Evolutionary conservation across 2,888 invertebrate genomes (phyloP).

Genomic region (Melanotus villosus): DNA sequence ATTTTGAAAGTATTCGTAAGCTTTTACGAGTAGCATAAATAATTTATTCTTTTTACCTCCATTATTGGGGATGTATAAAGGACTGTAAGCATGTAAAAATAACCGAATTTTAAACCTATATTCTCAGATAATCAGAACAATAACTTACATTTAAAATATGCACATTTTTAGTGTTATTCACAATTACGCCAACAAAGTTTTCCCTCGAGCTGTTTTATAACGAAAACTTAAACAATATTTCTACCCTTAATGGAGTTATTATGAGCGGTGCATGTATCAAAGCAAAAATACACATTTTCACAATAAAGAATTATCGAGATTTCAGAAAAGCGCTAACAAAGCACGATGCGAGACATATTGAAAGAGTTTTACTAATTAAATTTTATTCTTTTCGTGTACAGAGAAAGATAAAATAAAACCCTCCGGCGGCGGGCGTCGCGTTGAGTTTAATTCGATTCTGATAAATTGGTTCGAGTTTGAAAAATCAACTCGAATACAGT

Average conservation of each 20-base stretch:
- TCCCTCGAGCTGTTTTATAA: slow-evolving; percentile 3
- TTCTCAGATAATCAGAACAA: no score
- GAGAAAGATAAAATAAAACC: no score
- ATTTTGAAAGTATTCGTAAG: no score
- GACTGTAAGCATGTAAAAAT: no score
- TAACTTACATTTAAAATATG: neutral
- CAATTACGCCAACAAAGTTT: neutral
- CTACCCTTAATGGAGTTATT: slow-evolving; percentile 14
- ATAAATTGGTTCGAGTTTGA: neutral
- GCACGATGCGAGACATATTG: neutral
- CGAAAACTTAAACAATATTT: slow-evolving; percentile 18
- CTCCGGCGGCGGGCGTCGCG: no score
- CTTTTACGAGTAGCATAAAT: no score
- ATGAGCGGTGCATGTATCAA: neutral
- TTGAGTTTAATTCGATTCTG: neutral
- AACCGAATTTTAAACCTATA: no score
- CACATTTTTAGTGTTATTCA: neutral
- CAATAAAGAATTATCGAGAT: slow-evolving; percentile 9
- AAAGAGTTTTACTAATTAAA: no score
- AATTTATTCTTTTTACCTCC: no score
- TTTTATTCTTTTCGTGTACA: no score
- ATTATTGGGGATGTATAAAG: no score
- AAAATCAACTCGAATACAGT: neutral
- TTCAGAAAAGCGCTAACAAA: neutral
- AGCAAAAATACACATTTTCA: neutral